Base-by-base conservation (phyloP, 2,797 vertebrate genomes). In the Limosa lapponica region DNA sequence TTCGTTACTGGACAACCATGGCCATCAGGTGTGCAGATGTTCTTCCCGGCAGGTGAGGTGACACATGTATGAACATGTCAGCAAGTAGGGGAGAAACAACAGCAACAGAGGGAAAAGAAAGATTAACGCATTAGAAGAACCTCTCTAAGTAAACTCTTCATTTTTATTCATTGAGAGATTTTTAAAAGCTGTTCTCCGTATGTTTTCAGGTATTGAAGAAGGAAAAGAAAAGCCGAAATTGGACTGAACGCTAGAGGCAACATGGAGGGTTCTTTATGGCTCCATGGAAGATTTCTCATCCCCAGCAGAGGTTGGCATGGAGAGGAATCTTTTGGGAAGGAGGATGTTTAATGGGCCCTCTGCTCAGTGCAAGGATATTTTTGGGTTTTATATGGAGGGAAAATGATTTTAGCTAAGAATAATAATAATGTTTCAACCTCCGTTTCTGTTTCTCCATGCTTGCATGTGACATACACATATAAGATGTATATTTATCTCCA, bases 201-300 rank as follows among this genome's bases (percentile, higher is more conserved):
- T 95, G 22, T 96, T 97, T 97, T 95, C 96, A 98, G 98, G 97
- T 98, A 97, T 97, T 93, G 97, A 98, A 97, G 98, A 98, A 96
- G 97, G 97, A 91, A 98, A 97, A 94, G 97, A 97, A 94, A 98
- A 98, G 71, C 97, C 98, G 0, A 98, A 98, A 91, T 20, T 89
- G 71, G 97, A 98, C 66, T 98, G 94, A 98, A 84, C 54, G 25
- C 3, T 39, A 58, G 89, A 80, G 37, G 73, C 51, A 71, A 82
- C 57, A 16, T 55, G 55, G 91, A 95, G 71, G 41, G 82, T 78
- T 66, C 52, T 70, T 86, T 69, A 44, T 77, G 41, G 34, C 19
- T 32, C 69, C n/a, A 14, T 10, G 37, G 89, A 96, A 92, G 86
- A 91, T 90, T 85, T 81, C 34, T 89, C 65, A 43, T 62, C 43